Base-by-base conservation (phyloP, 1,140 invertebrate genomes). In the Trichonephila clavipes region DNA sequence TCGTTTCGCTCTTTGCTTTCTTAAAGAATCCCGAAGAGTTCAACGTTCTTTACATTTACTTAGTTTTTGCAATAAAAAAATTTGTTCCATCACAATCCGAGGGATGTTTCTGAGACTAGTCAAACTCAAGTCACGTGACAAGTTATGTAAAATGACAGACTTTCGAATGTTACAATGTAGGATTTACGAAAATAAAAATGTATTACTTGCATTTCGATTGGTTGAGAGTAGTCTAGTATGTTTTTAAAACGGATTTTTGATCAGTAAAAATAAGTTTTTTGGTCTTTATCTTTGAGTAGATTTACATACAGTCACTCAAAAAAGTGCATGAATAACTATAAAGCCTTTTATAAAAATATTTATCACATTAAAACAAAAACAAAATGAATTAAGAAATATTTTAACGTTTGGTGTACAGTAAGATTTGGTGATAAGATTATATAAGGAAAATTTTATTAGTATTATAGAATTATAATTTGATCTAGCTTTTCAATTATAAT, bases 1-100 rank as follows among this genome's bases (percentile, higher is more conserved):
- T 18, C 72, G 72, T 77, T 77, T 40, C 16, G 72, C 72, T 77
- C 72, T 34, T 10, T 40, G 72, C 72, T 77, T 77, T 77, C 72
- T 28, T 34, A 40, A 77, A 34, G 72, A 34, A 77, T 40, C 24
- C 18, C 3, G 1, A 6, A 34, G 28, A 77, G 72, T 77, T 77
- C 72, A 77, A 77, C 28, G 72, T 40, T 77, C 72, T 77, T 77
- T 77, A 14, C 72, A 28, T 77, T 40, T 28, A 18, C 72, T 28
- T 18, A 69, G 24, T 69, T 69, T 28, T 69, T 8, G 40, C 34
- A 77, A 77, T 77, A 28, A 77, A 77, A 77, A 34, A 77, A 40
- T 40, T 40, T 77, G 28, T 18, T 19, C 18, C 16, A 40, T 77
- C 28, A 34, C 72, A 77, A 77, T 34, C 62, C 62, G 21, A 64